Evolutionary conservation across 2,888 invertebrate species (phyloP).

Genomic region (Tiliacea aurago): DNA sequence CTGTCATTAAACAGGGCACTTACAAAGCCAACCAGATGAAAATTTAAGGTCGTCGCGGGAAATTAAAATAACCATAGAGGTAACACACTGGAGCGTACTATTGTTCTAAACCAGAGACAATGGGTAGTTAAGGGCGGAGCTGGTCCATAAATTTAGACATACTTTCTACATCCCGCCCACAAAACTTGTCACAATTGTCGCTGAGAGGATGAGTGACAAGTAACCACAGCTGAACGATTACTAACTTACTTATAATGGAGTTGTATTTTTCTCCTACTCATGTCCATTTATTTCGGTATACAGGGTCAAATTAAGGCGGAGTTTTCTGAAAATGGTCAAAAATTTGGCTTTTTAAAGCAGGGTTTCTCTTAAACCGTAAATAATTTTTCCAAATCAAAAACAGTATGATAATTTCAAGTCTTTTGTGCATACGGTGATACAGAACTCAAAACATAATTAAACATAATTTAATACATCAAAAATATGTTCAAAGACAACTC

Average conservation of each 20-base stretch:
- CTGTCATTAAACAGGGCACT: conserved; percentile 45
- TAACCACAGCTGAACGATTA: conserved; percentile 45
- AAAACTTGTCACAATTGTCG: conserved; percentile 64
- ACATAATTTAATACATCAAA: no score
- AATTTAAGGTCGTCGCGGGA: conserved; percentile 53
- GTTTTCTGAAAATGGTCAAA: no score
- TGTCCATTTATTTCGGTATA: neutral
- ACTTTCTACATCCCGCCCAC: conserved; percentile 72
- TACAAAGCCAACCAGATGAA: conserved; percentile 47
- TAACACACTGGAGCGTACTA: conserved; percentile 55
- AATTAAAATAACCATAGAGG: conserved; percentile 66
- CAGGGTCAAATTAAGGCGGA: no score
- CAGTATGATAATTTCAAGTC: no score
- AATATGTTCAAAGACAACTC: no score
- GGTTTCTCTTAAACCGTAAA: no score
- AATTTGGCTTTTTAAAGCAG: no score
- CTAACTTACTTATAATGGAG: conserved; percentile 21
- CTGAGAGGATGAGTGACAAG: conserved; percentile 60
- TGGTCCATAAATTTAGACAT: conserved; percentile 70
- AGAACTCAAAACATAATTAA: no score
- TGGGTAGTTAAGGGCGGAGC: conserved; percentile 66
- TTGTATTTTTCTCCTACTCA: conserved; percentile 11
- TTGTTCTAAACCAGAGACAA: conserved; percentile 65
- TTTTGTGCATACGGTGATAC: no score
- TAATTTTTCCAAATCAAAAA: no score